Evolutionary conservation across 2,888 invertebrate species (phyloP).

Genomic region (Ormyrus nitidulus): DNA sequence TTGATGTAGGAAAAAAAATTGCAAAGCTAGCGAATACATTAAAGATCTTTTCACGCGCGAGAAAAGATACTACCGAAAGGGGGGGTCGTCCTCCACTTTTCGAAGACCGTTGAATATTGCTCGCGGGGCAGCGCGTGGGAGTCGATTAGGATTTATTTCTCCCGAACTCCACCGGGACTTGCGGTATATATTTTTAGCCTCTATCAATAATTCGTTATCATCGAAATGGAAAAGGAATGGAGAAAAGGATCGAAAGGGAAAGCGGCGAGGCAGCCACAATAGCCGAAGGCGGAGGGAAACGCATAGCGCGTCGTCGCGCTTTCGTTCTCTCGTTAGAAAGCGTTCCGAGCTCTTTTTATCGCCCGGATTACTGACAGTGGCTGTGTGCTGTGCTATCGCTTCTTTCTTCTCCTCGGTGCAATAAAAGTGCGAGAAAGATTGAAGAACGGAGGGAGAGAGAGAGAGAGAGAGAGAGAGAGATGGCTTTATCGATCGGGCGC

Average conservation of each 20-base stretch:
- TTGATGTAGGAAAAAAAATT: too few species aligned
- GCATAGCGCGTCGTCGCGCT: too few species aligned
- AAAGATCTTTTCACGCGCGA: too few species aligned
- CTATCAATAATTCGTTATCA: constrained; percentile 25
- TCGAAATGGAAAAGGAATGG: neutral
- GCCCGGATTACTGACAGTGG: neutral
- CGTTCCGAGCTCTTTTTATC: constrained; percentile 10
- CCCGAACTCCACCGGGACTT: neutral
- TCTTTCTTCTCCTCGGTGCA: neutral
- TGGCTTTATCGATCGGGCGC: constrained; percentile 11
- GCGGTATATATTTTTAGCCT: neutral
- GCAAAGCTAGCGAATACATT: too few species aligned
- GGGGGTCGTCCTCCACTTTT: too few species aligned
- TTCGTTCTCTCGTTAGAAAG: constrained; percentile 25
- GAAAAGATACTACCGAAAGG: too few species aligned
- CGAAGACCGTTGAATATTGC: too few species aligned
- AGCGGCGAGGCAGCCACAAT: too few species aligned
- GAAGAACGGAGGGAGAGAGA: too few species aligned
- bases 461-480: neutral
- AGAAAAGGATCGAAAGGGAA: neutral
- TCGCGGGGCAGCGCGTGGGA: neutral
- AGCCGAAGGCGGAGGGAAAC: too few species aligned
- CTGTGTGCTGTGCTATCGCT: neutral
- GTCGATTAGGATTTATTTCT: constrained; percentile 26
- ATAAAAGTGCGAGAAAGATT: constrained; percentile 17